A percentile compares a stretch with the other conserved stretches of the same genome.
phyloP scores from a whole-genome alignment of 35 echinoderm and acorn worm species.

The Amphiura filiformis region DNA sequence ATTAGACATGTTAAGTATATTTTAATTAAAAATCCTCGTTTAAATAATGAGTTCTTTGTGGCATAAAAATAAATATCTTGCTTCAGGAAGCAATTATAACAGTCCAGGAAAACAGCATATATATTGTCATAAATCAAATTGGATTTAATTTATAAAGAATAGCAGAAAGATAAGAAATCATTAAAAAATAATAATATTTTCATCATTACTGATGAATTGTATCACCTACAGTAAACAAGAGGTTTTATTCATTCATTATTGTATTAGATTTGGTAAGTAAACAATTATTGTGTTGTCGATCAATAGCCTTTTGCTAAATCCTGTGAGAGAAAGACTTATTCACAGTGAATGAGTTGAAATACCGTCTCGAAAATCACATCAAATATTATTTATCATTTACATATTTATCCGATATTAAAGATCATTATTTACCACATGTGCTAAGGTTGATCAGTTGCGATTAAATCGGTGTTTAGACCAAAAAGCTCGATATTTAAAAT shows the following conservation, averaged over 20 bases:
- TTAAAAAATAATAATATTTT: no score
- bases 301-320: not conserved
- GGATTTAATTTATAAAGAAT: no score
- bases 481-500: conserved; percentile 1
- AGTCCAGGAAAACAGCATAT: no score
- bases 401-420: not conserved
- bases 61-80: no score
- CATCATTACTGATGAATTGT: no score
- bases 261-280: not conserved
- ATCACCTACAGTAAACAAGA: no score
- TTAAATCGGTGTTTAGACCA: not conserved
- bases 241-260: not conserved
- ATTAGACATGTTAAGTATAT: no score
- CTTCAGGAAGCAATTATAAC: no score
- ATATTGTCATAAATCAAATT: no score
- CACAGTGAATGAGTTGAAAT: not conserved
- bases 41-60: no score
- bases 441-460: not conserved
- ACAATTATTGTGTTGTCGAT: not conserved
- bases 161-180: no score
- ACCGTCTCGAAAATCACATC: not conserved
- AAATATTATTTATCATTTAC: not conserved
- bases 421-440: not conserved
- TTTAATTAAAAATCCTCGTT: no score
- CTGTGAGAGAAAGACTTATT: not conserved